Base-by-base conservation (phyloP, 2,797 vertebrate genomes). In the Lagodon rhomboides region DNA sequence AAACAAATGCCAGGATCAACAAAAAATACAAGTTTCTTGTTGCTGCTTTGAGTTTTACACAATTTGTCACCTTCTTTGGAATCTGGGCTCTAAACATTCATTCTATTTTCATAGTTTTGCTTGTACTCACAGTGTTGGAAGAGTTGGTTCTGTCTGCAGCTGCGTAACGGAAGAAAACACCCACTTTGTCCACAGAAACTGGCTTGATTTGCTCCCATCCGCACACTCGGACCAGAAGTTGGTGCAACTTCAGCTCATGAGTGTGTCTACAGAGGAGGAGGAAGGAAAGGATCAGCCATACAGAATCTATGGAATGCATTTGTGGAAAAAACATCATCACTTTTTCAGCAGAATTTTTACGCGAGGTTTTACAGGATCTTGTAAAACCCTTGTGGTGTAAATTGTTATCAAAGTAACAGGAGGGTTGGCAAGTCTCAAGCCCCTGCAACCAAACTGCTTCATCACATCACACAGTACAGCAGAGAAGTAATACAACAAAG, bases 201-300 rank as follows among this genome's bases (percentile, higher is more conserved):
- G 98, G 97, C 78, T 98, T 99, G 49, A 99, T 97, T 83, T 97
- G 97, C 80, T 99, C 98, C 98, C 98, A 99, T 75, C 98, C 98
- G 11, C 94, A 97, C 0, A 99, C 97, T 66, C 97, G 95, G n/a
- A 99, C 97, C 90, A 99, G 95, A 83, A 99, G 73, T 82, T 99
- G 98, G 87, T 99, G 98, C 15, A 99, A 96, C 88, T 98, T 97
- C 20, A 99, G 93, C 78, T 99, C 97, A n/a, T 99, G 98, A 0
- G 98, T 99, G 87, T 99, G 97, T 91, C 98, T 99, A 75, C 77
- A 68, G 51, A 74, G 49, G 43, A 75, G 23, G 18, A 56, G 17
- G 27, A 12, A 65, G 18, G 3, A 22, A 16, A 3, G 15, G 13
- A 12, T 68, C n/a, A 67, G 16, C 5, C 27, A 18, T n/a, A 30